Conservation (phyloP, 2,888 invertebrate genomes). For the Timema podura region DNA sequence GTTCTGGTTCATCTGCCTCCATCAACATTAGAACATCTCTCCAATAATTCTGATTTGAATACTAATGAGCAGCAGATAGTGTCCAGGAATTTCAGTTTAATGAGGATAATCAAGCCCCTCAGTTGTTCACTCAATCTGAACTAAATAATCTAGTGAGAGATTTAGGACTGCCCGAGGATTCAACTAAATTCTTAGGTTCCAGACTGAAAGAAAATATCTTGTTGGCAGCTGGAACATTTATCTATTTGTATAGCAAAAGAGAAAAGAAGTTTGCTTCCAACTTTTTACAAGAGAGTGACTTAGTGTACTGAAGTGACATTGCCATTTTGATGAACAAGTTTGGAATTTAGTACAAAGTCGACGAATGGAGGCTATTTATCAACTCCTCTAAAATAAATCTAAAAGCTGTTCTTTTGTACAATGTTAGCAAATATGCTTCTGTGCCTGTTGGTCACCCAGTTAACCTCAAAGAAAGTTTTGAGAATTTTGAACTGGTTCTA, state of each 20-base stretch:
- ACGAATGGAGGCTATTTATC: too few relatives aligned
- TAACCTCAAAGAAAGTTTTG: not conserved
- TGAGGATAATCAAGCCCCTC: too few relatives aligned
- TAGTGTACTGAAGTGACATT: not conserved
- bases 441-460: not conserved
- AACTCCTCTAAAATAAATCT: not conserved
- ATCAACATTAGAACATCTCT: not conserved
- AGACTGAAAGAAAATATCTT: not conserved
- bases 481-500: not conserved
- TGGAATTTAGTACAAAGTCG: too few relatives aligned
- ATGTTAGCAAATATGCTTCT: not conserved
- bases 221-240: not conserved
- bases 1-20: not conserved
- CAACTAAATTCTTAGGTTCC: not conserved
- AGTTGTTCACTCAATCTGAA: not conserved
- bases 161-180: not conserved
- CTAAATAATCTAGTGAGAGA: not conserved
- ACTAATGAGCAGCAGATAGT: not conserved
- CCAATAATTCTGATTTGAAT: not conserved
- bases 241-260: not conserved
- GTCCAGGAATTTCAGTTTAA: not conserved
- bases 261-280: not conserved
- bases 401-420: not conserved
- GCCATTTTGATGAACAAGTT: not conserved
- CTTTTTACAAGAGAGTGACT: not conserved